Evolutionary conservation across 2,888 invertebrate genomes (phyloP), one percentile per base, ranked within the genome.

Genomic region (Microctonus brassicae): DNA sequence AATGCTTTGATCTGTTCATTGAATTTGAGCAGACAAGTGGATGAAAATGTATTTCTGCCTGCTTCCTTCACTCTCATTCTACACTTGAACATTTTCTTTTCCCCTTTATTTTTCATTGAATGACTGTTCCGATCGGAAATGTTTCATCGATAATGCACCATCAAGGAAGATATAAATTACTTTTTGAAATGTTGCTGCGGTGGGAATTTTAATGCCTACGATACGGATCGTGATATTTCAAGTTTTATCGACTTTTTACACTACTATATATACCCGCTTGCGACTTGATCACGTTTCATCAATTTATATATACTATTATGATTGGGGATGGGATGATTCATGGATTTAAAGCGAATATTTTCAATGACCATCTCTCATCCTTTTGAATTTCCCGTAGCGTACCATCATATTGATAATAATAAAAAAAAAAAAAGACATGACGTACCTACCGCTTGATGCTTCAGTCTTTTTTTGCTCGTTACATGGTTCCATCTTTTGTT

Each of bases 141-240:
- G 62, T 55, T 53, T 55, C 55, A 69, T 69, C 55, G 67, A 60
- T 68, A 47, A 68, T 60, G 52, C 60, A 60, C 58, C 55, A 42
- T 68, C 58, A 47, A 60, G 34, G 42, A 53, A 39, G 60, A 22
- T 66, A 69, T 73, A 72, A 75, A 76, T 76, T 73, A 70, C 69
- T 67, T 69, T 42, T 65, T 65, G 60, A 52, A 75, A 70, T 75
- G 73, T 72, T 68, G 67, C 70, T 70, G 69, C 69, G 72, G 70
- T 63, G 75, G 65, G 75, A 76, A 76, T 76, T 73, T 76, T 73
- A 76, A 75, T 75, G 70, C 69, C 26, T 64, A 34, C 55, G 72
- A 64, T 58, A 57, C 58, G n/a, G 71, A 73, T 69, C 68, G 75
- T 73, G 65, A 70, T 76, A 72, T 72, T 75, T 76, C 70, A 76